phyloP scores from a whole-genome alignment of 2,113 vertebrate species.

The Hepsetus odoe region DNA sequence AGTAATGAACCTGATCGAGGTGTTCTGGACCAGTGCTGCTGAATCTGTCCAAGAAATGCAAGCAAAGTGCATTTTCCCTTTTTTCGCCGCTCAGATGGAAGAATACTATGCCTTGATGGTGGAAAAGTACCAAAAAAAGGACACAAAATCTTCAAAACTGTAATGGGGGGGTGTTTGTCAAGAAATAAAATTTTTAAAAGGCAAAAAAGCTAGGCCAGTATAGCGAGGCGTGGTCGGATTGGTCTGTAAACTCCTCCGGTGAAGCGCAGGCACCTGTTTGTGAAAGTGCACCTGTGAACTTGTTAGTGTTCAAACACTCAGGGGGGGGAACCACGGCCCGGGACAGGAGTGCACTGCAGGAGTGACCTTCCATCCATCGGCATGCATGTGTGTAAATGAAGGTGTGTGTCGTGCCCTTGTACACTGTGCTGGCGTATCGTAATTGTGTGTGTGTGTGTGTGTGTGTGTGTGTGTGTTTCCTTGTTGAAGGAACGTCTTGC shows the following conservation, averaged over 20 bases:
- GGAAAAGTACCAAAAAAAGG: no score
- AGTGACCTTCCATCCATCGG: background rate
- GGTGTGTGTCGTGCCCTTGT: conserved; percentile 1
- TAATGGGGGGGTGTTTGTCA: background rate
- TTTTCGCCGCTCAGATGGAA: conserved; percentile 1
- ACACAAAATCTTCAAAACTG: no score
- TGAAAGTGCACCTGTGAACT: conserved; percentile 20
- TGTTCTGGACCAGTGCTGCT: background rate
- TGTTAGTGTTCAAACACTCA: background rate
- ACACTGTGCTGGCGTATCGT: conserved; percentile 40
- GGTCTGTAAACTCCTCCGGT: conserved; percentile 7
- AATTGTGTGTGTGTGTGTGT: conserved; percentile 22
- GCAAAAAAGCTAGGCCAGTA: background rate
- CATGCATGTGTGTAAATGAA: conserved; percentile 14
- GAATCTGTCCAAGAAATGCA: background rate
- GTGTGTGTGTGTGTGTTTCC: conserved; percentile 51
- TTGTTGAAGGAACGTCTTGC: conserved; percentile 42
- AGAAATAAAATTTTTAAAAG: conserved; percentile 42
- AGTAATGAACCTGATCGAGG: background rate
- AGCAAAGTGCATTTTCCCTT: background rate
- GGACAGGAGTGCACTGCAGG: background rate
- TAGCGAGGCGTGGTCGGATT: background rate
- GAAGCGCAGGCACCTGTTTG: conserved; percentile 24
- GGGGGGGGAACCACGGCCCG: background rate
- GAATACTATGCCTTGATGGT: conserved; percentile 2